These are phyloP conservation scores for Megalops cyprinoides DNA, from an alignment of 2,797 vertebrate genomes.

Conservation along the genomic window DNA sequence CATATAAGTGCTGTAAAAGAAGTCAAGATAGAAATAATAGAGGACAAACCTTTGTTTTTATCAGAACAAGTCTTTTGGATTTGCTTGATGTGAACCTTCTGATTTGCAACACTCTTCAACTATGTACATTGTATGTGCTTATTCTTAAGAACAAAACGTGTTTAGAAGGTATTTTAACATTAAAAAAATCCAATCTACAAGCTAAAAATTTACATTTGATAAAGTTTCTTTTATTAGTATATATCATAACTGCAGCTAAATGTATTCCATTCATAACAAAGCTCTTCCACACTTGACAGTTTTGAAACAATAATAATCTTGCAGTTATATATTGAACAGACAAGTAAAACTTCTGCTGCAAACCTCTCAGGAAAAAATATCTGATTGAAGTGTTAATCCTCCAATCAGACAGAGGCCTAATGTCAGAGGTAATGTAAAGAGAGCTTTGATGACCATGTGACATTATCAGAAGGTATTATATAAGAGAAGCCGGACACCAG, in stretches of 20 bases:
- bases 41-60: not conserved
- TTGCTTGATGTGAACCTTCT: not conserved
- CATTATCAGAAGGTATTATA: constrained; percentile 62
- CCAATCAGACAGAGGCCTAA: constrained; percentile 1
- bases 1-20: not conserved
- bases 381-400: constrained; percentile 1
- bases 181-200: no score
- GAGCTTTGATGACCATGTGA: constrained; percentile 52
- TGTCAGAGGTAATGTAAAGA: constrained; percentile 54
- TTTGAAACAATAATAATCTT: not conserved
- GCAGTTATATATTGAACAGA: not conserved
- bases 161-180: no score
- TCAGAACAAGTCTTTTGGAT: not conserved
- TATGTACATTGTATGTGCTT: not conserved
- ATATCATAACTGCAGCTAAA: not conserved
- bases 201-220: no score
- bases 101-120: not conserved
- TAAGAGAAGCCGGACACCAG: constrained; percentile 55
- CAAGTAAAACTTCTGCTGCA: not conserved
- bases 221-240: not conserved
- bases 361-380: not conserved
- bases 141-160: not conserved
- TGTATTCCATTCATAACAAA: not conserved
- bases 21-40: not conserved
- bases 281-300: not conserved